phyloP scores from a whole-genome alignment of 2,797 vertebrate genomes.

The Urosaurus nigricauda region DNA sequence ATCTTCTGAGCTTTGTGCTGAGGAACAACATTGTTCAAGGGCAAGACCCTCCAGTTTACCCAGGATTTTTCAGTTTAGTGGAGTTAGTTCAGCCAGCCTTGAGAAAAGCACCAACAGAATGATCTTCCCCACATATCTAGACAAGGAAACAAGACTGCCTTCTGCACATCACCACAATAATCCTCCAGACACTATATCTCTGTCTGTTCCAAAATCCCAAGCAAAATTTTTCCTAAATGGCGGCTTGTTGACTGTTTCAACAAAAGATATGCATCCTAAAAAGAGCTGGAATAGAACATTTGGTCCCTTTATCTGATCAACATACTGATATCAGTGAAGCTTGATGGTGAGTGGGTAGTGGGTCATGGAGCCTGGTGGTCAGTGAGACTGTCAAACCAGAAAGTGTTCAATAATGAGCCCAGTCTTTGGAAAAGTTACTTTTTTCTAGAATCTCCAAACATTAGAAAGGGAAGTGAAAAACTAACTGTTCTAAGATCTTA shows the following conservation, averaged over 20 bases:
- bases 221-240: conserved; percentile 53
- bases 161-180: neutral
- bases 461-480: neutral
- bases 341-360: conserved; percentile 40
- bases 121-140: neutral
- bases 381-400: neutral
- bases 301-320: conserved; percentile 33
- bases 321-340: conserved; percentile 18
- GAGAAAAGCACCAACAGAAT: neutral
- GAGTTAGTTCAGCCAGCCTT: neutral
- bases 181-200: conserved; percentile 26
- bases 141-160: conserved; percentile 7
- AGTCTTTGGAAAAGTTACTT: too few species aligned
- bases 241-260: conserved; percentile 38
- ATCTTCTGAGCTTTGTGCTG: neutral
- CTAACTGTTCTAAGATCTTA: neutral
- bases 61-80: conserved; percentile 16
- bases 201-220: conserved; percentile 38
- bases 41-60: neutral
- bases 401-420: neutral
- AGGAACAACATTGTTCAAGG: neutral
- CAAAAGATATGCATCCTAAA: conserved; percentile 52
- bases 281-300: conserved; percentile 34
- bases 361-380: neutral
- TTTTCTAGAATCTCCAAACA: neutral